Evolutionary conservation across 2,888 invertebrate species (phyloP).

Genomic region (Antheraea assamensis): DNA sequence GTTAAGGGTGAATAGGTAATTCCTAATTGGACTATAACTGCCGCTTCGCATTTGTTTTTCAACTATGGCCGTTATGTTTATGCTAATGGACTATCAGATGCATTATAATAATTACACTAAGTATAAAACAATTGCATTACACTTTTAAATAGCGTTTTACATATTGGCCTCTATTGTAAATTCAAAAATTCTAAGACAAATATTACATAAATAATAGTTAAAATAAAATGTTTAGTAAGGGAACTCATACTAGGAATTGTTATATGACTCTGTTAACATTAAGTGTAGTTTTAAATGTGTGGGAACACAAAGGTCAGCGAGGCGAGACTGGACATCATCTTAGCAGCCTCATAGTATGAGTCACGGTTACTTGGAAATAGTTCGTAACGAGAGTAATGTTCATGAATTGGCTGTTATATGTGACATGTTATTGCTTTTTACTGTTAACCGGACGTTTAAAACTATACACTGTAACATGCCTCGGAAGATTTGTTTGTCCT

Average conservation of each 20-base stretch:
- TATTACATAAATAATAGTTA: no score
- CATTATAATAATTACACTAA: no score
- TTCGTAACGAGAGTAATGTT: not conserved
- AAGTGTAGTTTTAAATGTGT: not conserved
- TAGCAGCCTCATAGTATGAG: not conserved
- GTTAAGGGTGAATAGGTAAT: no score
- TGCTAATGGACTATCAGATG: no score
- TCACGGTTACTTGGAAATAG: not conserved
- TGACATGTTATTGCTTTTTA: not conserved
- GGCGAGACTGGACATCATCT: not conserved
- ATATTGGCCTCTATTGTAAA: not conserved
- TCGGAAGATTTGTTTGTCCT: not conserved
- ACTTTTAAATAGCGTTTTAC: no score
- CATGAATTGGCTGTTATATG: not conserved
- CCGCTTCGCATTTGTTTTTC: no score
- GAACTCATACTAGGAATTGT: not conserved
- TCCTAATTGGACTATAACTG: no score
- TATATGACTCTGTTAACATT: not conserved
- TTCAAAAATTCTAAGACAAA: not conserved
- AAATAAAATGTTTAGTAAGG: not conserved
- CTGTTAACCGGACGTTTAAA: not conserved
- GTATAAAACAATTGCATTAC: no score
- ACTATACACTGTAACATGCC: not conserved
- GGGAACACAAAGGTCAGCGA: not conserved
- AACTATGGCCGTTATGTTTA: no score